Evolutionary conservation across 2,113 vertebrate genomes (phyloP).

Genomic region (Gopherus evgoodei): DNA sequence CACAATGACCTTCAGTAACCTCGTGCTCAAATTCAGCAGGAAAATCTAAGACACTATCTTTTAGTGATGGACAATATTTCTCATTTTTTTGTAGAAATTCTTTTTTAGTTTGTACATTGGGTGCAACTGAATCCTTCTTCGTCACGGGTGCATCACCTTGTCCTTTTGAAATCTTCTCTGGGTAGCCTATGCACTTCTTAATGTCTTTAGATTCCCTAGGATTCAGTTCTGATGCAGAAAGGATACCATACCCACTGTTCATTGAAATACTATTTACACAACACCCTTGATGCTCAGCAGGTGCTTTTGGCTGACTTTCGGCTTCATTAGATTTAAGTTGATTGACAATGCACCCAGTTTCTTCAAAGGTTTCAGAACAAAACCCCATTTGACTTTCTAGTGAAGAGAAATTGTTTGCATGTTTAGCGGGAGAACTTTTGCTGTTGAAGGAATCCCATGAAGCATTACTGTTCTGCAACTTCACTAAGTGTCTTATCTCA

Average conservation of each 20-base stretch:
- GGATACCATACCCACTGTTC: slow-evolving; percentile 90
- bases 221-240: slow-evolving; percentile 79
- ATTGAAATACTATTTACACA: slow-evolving; percentile 73
- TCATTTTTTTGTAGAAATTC: not conserved
- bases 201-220: not conserved
- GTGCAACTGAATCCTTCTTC: rapidly evolving
- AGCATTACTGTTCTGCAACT: slow-evolving; percentile 79
- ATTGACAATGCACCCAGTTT: slow-evolving; percentile 69
- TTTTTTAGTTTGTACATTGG: not conserved
- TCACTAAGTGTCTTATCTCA: slow-evolving; percentile 92
- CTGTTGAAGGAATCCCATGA: slow-evolving; percentile 27
- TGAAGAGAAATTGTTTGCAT: slow-evolving; percentile 25
- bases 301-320: slow-evolving; percentile 46
- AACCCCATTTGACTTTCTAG: slow-evolving; percentile 74
- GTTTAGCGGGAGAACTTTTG: slow-evolving; percentile 43
- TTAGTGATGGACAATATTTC: not conserved
- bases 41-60: not conserved
- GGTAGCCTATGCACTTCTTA: not conserved
- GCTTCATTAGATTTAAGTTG: slow-evolving; percentile 63
- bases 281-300: slow-evolving; percentile 56
- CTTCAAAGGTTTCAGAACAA: slow-evolving; percentile 65
- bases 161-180: not conserved
- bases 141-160: not conserved
- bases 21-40: slow-evolving; percentile 55
- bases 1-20: slow-evolving; percentile 56